A percentile compares a stretch with the other conserved stretches of the same genome.
These are phyloP conservation scores for Dendropsophus ebraccatus DNA, from an alignment of 2,113 vertebrate species.

Conservation along the genomic window DNA sequence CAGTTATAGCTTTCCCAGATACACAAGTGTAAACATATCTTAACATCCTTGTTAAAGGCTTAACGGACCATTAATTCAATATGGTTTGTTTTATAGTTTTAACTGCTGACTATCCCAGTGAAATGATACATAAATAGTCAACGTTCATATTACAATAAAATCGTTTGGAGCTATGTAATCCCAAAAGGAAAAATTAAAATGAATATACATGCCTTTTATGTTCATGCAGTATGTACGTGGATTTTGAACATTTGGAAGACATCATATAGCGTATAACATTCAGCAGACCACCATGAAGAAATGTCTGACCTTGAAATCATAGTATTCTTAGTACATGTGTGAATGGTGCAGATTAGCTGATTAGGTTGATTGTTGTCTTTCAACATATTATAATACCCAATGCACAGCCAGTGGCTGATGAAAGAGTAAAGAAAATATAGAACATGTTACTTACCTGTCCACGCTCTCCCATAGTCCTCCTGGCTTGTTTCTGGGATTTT, in stretches of 20 bases:
- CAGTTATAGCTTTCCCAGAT: constrained; percentile 2
- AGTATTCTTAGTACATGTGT: background rate
- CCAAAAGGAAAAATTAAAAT: constrained; percentile 31
- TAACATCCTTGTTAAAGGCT: background rate
- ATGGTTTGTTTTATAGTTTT: background rate
- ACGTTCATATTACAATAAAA: background rate
- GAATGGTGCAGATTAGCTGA: no score
- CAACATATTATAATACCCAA: no score
- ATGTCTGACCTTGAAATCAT: constrained; percentile 9
- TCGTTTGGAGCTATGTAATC: background rate
- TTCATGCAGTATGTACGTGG: background rate
- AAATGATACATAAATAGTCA: constrained; percentile 31
- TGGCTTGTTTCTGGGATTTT: no score
- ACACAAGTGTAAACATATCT: constrained; percentile 36
- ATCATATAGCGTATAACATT: background rate
- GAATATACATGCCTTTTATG: background rate
- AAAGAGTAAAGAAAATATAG: no score
- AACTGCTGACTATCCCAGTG: background rate
- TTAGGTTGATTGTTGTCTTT: no score
- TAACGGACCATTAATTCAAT: constrained; percentile 7
- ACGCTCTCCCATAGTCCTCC: no score
- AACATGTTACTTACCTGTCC: no score
- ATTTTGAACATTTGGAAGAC: constrained; percentile 42
- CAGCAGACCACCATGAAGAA: constrained; percentile 32
- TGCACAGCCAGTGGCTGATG: no score